Percentiles rank a stretch among this genome's conserved stretches.
Conservation (phyloP, 37 sponge, comb jelly and placozoan species). For the Aplysina aerophoba region DNA sequence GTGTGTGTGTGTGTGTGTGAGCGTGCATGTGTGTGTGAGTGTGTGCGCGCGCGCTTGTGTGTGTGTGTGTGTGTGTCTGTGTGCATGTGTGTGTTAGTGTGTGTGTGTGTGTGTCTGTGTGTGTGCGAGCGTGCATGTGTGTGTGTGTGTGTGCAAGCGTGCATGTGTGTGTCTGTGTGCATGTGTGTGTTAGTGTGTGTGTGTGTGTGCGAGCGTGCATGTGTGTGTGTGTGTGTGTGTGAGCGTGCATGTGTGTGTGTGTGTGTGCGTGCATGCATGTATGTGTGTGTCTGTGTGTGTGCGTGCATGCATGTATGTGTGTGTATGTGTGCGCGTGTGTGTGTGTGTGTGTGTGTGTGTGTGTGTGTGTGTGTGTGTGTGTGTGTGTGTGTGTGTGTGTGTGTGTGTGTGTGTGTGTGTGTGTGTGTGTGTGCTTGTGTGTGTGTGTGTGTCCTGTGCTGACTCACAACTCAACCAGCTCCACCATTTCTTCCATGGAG, state of each 20-base stretch:
- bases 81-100: no score
- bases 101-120: no score
- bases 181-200: not conserved
- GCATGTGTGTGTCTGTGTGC: no score
- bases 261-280: conserved; percentile 18
- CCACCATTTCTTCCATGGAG: conserved; percentile 19
- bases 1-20: no score
- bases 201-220: conserved; percentile 20
- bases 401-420: conserved; percentile 1
- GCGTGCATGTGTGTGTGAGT: no score
- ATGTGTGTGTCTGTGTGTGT: not conserved
- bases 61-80: no score
- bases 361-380: conserved; percentile 37
- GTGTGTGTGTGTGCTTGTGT: no score
- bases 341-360: conserved; percentile 35
- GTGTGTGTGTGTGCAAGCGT: no score
- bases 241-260: conserved; percentile 29
- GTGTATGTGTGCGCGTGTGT: conserved; percentile 27
- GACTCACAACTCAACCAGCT: conserved; percentile 45
- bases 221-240: conserved; percentile 35
- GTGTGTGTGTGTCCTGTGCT: no score
- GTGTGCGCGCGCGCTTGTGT: no score
- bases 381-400: conserved; percentile 31
- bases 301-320: conserved; percentile 10
- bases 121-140: no score